Percentiles rank a stretch among this genome's conserved stretches.
Evolutionary conservation across 2,888 invertebrate species (phyloP).

Genomic region (Campoletis raptor): DNA sequence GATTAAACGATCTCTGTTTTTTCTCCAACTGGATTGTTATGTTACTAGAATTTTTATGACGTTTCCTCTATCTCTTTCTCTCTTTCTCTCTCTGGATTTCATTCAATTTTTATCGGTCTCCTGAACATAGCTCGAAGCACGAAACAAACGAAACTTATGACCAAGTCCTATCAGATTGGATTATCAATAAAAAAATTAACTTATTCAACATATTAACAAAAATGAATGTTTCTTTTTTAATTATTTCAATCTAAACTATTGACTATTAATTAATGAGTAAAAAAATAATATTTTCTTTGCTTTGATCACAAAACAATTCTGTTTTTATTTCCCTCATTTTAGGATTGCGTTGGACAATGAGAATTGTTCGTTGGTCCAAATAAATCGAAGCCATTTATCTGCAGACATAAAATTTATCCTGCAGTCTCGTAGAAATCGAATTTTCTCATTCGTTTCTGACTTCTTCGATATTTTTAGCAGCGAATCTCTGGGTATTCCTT

Average conservation of each 20-base stretch:
- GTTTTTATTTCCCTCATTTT: neutral
- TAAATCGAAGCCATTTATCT: slow-evolving; percentile 16
- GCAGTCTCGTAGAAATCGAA: neutral
- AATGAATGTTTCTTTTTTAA: no score
- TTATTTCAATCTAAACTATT: no score
- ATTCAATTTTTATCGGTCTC: slow-evolving; percentile 32
- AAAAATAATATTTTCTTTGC: neutral
- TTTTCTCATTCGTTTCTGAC: slow-evolving; percentile 27
- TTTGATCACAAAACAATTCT: neutral
- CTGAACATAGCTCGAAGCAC: neutral
- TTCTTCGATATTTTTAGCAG: slow-evolving; percentile 8
- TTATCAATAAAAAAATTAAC: no score
- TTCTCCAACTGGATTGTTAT: slow-evolving; percentile 2
- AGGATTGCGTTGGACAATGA: neutral
- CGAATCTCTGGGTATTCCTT: slow-evolving; percentile 3
- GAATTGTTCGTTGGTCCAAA: slow-evolving; percentile 9
- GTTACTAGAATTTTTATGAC: slow-evolving; percentile 47
- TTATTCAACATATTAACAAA: no score
- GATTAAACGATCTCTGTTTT: neutral
- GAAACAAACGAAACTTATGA: neutral
- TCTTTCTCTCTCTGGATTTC: neutral
- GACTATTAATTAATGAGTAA: neutral
- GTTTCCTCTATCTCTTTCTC: neutral
- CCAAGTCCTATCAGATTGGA: no score
- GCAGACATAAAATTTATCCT: slow-evolving; percentile 14